Evolutionary conservation across 1,140 invertebrate genomes (phyloP).

Genomic region (Dendrolimus kikuchii): DNA sequence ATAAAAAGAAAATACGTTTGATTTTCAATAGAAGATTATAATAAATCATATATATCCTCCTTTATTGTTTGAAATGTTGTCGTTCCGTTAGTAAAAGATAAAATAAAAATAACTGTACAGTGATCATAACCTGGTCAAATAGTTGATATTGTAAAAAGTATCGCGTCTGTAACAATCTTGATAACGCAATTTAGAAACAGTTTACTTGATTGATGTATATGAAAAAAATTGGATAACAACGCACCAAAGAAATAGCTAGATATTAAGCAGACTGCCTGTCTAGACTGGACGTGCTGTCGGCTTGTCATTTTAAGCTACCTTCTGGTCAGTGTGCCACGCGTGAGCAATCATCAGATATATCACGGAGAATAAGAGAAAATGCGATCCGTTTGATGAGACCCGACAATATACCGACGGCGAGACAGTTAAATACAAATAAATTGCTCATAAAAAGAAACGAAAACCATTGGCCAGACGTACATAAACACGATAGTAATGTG

Average conservation of each 20-base stretch:
- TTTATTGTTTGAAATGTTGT: too few relatives aligned
- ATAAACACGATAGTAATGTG: background rate
- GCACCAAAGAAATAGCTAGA: too few relatives aligned
- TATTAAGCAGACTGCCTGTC: constrained; percentile 5
- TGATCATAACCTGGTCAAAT: too few relatives aligned
- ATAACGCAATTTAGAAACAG: too few relatives aligned
- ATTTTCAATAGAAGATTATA: too few relatives aligned
- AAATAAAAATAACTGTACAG: too few relatives aligned
- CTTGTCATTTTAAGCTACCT: constrained; percentile 25
- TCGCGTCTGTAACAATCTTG: too few relatives aligned
- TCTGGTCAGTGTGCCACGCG: constrained; percentile 35
- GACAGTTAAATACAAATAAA: constrained; percentile 5
- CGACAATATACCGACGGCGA: background rate
- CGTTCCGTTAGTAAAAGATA: too few relatives aligned
- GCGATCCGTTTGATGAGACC: constrained; percentile 16
- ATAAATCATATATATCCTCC: too few relatives aligned
- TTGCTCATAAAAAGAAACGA: background rate
- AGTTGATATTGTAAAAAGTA: too few relatives aligned
- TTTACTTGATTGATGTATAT: too few relatives aligned
- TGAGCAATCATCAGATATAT: constrained; percentile 27
- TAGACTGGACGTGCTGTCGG: constrained; percentile 19
- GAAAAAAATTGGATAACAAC: background rate
- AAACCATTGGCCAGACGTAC: background rate
- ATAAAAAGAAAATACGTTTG: too few relatives aligned
- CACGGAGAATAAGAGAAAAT: constrained; percentile 22